phyloP scores from a whole-genome alignment of 92 coral and sea anemone genomes.

The Isaurus tuberculatus region DNA sequence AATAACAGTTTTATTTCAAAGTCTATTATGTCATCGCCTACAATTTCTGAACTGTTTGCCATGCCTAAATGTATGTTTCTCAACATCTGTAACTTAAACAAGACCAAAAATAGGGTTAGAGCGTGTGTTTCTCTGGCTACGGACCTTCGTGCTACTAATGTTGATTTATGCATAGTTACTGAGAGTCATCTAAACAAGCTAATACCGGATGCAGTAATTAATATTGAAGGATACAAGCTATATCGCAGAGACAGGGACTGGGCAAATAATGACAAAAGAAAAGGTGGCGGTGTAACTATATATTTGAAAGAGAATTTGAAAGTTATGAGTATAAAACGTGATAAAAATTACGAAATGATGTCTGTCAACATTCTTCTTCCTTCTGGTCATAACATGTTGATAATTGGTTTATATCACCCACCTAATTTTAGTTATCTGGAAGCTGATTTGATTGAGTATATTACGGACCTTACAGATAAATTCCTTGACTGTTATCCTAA shows the following conservation, averaged over 20 bases:
- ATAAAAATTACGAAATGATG: slow-evolving; percentile 11
- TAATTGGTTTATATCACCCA: slow-evolving; percentile 9
- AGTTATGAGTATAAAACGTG: slow-evolving; percentile 31
- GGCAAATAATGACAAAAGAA: slow-evolving; percentile 21
- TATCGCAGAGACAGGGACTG: slow-evolving; percentile 16
- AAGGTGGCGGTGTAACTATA: slow-evolving; percentile 34
- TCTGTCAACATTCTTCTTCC: slow-evolving; percentile 8
- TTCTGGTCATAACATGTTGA: slow-evolving; percentile 4
- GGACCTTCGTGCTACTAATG: slow-evolving; percentile 3
- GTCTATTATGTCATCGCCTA: slow-evolving; percentile 6
- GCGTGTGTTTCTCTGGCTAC: slow-evolving; percentile 7
- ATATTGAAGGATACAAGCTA: slow-evolving; percentile 15
- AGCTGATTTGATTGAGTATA: neutral
- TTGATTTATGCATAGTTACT: slow-evolving; percentile 6
- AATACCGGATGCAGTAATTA: neutral
- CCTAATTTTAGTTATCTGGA: slow-evolving; percentile 8
- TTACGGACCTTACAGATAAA: neutral
- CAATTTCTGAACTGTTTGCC: slow-evolving; percentile 6
- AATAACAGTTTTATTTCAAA: neutral
- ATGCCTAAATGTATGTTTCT: slow-evolving; percentile 5
- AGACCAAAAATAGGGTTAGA: slow-evolving; percentile 30
- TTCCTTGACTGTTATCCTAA: slow-evolving; percentile 3
- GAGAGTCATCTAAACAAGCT: slow-evolving; percentile 11
- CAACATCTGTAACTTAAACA: neutral
- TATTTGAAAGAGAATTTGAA: slow-evolving; percentile 26